A percentile compares a stretch with the other conserved stretches of the same genome.
These are phyloP conservation scores for Paramormyrops kingsleyae DNA, from an alignment of 2,113 vertebrate species.

Conservation along the genomic window DNA sequence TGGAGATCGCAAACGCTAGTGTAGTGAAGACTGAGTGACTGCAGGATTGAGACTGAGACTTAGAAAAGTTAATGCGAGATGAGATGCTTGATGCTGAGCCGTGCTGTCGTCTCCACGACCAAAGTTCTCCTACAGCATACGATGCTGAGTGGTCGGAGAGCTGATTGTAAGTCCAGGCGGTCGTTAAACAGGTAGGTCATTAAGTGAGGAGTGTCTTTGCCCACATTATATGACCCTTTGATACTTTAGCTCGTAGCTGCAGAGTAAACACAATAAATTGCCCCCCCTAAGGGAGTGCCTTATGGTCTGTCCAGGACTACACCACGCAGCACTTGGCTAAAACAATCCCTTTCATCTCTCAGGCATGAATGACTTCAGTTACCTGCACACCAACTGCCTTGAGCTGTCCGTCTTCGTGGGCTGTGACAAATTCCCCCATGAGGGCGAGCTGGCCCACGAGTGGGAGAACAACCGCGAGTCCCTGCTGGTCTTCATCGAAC, in stretches of 20 bases:
- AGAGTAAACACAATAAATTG: background rate
- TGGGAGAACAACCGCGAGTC: slow-evolving; percentile 92
- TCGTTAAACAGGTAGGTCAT: too few species aligned
- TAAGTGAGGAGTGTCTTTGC: background rate
- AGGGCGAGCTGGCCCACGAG: slow-evolving; percentile 74
- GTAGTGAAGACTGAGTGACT: too few species aligned
- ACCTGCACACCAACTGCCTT: slow-evolving; percentile 89
- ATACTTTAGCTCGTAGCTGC: background rate
- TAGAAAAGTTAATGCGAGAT: background rate
- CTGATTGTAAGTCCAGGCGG: too few species aligned
- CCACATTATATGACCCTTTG: background rate
- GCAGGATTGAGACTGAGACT: too few species aligned
- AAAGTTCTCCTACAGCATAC: too few species aligned
- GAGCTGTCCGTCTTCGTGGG: slow-evolving; percentile 86
- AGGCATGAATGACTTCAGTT: slow-evolving; percentile 94
- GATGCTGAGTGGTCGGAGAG: too few species aligned
- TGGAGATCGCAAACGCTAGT: too few species aligned
- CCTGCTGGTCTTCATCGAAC: slow-evolving; percentile 87
- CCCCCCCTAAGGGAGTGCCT: background rate
- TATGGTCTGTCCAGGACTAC: background rate
- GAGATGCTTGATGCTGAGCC: too few species aligned
- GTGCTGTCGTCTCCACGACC: too few species aligned
- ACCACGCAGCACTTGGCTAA: background rate
- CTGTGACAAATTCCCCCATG: slow-evolving; percentile 89
- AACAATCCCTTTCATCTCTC: background rate